Base-by-base conservation (phyloP, 2,797 vertebrate species). In the Aselliscus stoliczkanus region DNA sequence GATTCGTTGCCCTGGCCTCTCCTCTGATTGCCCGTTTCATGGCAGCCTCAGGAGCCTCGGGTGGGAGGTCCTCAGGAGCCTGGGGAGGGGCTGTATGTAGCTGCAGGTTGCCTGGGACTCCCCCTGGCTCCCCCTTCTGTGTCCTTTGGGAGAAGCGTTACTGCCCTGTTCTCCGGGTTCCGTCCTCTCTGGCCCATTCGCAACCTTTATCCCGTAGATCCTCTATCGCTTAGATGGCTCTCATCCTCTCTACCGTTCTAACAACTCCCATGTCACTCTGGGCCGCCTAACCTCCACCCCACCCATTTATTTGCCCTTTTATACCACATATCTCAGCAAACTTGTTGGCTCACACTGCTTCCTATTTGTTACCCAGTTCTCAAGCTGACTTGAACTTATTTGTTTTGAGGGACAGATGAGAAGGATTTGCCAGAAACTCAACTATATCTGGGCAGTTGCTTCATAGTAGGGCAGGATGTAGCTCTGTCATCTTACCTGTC, bases 381-480 rank as follows among this genome's bases (percentile, higher is more conserved):
- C 52, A 37, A 70, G 42, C 64, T 62, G 65, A 14, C 70, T n/a
- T 31, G 75, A 21, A 39, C 42, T 65, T 75, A 8, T 42, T 39
- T 76, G 44, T 70, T 65, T n/a, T 44, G 7, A 72, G 58, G 37
- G 7, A 25, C 79, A 2, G 8, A n/a, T 65, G 37, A 76, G 77
- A 52, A 29, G 69, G 39, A 75, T 62, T 85, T 62, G 34, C 70
- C 10, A 21, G 44, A 54, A 83, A 73, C 34, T 29, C 42, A 37
- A 1, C 47, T 3, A 11, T 50, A 7, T 52, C 47, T 70, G 70
- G 62, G 52, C 37, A 50, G 4, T 42, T 64, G 47, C 52, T 64
- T 76, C 15, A 17, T 2, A 1, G 18, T 7, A 14, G 2, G n/a
- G 8, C 20, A 5, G 4, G 17, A 4, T 1, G 14, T 64, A 5